Evolutionary conservation across 2,888 invertebrate species (phyloP).

Genomic region (Antheraea assamensis): DNA sequence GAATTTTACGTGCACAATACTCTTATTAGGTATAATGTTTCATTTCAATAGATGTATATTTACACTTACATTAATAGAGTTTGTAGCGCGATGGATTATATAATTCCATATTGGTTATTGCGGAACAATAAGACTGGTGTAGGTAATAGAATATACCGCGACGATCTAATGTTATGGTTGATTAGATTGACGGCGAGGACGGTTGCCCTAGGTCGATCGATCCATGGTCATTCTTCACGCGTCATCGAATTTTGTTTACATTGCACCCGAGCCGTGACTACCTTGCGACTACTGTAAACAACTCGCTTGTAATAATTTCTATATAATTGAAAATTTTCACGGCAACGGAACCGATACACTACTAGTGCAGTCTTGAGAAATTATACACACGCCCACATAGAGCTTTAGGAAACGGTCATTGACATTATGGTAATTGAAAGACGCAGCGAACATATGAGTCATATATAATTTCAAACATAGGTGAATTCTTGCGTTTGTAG

Average conservation of each 20-base stretch:
- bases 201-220: constrained; percentile 65
- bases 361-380: not conserved
- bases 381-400: not conserved
- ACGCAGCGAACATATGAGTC: not conserved
- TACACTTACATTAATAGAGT: not conserved
- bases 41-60: not conserved
- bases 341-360: not conserved
- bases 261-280: constrained; percentile 40
- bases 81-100: not conserved
- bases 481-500: not conserved
- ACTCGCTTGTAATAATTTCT: constrained; percentile 1
- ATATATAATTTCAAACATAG: not conserved
- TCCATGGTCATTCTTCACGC: constrained; percentile 72
- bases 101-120: constrained; percentile 10
- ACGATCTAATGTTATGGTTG: constrained; percentile 62
- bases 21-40: too few species aligned
- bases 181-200: constrained; percentile 62
- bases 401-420: not conserved
- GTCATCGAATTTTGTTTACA: constrained; percentile 59
- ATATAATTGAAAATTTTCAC: constrained; percentile 6
- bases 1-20: too few species aligned
- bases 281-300: constrained; percentile 28
- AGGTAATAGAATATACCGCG: constrained; percentile 11
- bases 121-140: constrained; percentile 20
- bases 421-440: constrained; percentile 5